Evolutionary conservation across 2,797 vertebrate species (phyloP), one percentile per base, ranked within the genome.

Genomic region (Anguilla obscura): DNA sequence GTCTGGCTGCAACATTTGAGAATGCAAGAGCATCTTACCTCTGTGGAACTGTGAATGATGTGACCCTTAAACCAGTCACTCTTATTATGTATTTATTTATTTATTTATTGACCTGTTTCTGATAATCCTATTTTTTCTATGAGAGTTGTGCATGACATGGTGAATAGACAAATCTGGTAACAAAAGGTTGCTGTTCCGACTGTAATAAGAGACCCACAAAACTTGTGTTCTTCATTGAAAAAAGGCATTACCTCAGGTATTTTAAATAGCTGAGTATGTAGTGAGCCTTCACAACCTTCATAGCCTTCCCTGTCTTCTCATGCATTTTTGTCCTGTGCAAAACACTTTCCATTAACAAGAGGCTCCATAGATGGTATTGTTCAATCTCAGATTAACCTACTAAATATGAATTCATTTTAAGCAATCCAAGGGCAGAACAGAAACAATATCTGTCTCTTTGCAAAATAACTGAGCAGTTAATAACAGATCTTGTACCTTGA

Each of bases 401-500:
- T 33, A 74, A 74, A 36, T 36, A 74, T 74, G 1, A 74, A 27
- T 21, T 74, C 27, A 74, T 33, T 36, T 74, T 14, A 14, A 74
- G 8, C 27, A 74, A 36, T 74, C 9, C 27, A 74, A 74, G 69
- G 69, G 27, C 27, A 33, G 27, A 74, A 74, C 24, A 74, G 69
- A 36, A 69, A 92, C 86, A 90, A 87, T 89, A 85, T 89, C 88
- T 56, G 86, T 87, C 90, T 89, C 90, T 91, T 92, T 40, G 84
- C 54, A 40, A 87, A 90, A 92, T 94, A 88, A 92, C 93, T 91
- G 91, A 91, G 90, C 21, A 27, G 48, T 91, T 89, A 87, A 60
- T 3, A 91, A 93, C 92, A 91, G 92, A 90, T 90, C 91, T 89
- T 88, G 89, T 88, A 80, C 82, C 86, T 85, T 76, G 93, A 93